Conservation (phyloP, 2,797 vertebrate species). For the Aeoliscus strigatus region DNA sequence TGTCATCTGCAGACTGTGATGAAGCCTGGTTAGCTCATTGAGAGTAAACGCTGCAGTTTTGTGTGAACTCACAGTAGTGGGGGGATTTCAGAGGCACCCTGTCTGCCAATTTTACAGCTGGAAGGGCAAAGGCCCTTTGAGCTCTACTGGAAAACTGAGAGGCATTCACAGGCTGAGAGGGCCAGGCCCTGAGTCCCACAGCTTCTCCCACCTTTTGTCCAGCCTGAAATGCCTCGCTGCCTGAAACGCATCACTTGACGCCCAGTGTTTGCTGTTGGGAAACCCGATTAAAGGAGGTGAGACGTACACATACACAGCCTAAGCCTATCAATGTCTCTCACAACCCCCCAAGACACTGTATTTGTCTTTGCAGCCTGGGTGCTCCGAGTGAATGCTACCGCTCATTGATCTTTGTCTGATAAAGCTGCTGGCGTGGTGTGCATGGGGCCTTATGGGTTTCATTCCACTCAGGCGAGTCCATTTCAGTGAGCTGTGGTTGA, state of each 20-base stretch:
- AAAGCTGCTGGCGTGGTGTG: conserved; percentile 73
- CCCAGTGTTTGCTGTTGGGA: conserved; percentile 74
- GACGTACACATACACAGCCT: conserved; percentile 69
- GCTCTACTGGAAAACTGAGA: conserved; percentile 71
- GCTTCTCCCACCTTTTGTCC: conserved; percentile 77
- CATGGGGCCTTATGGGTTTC: conserved; percentile 75
- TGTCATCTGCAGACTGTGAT: conserved; percentile 14
- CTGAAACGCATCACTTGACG: conserved; percentile 75
- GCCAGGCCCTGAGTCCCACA: conserved; percentile 62
- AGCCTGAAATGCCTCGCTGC: conserved; percentile 70
- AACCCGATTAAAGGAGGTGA: conserved; percentile 75
- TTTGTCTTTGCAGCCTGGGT: conserved; percentile 74
- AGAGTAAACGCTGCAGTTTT: conserved; percentile 65
- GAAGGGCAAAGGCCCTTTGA: conserved; percentile 75
- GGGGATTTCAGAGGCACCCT: conserved; percentile 65
- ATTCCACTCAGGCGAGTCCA: conserved; percentile 79
- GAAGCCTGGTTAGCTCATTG: conserved; percentile 50
- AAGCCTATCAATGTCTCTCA: conserved; percentile 75
- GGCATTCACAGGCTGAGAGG: conserved; percentile 67
- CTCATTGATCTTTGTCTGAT: conserved; percentile 80
- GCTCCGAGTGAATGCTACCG: conserved; percentile 72
- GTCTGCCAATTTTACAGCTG: conserved; percentile 78
- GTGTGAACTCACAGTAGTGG: conserved; percentile 60
- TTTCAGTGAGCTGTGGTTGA: conserved; percentile 76
- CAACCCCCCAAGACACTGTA: conserved; percentile 73